A percentile compares a stretch with the other conserved stretches of the same genome.
phyloP scores from a whole-genome alignment of 2,888 invertebrate species.

The Nomada goodeniana region DNA sequence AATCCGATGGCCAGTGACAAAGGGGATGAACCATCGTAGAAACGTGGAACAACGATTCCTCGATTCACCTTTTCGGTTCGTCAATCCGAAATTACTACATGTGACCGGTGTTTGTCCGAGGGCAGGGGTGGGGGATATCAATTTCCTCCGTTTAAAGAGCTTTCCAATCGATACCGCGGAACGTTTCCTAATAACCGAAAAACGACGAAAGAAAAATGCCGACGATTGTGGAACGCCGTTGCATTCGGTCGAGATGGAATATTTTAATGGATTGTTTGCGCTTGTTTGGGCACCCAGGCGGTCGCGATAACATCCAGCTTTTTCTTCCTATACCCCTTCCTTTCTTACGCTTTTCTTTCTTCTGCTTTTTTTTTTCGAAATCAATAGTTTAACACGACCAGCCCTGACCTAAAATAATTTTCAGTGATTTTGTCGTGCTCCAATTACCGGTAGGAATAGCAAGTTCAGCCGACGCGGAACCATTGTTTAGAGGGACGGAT shows the following conservation, averaged over 20 bases:
- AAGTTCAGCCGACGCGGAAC: neutral
- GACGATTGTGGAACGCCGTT: neutral
- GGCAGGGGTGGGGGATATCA: neutral
- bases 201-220: neutral
- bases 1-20: neutral
- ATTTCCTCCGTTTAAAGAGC: neutral
- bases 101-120: neutral
- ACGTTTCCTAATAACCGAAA: constrained; percentile 15
- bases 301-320: constrained; percentile 12
- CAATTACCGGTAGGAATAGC: constrained; percentile 35
- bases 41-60: neutral
- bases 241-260: constrained; percentile 40
- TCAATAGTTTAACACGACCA: constrained; percentile 38
- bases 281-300: constrained; percentile 8
- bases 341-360: neutral
- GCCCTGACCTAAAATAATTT: constrained; percentile 51
- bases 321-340: neutral
- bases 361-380: constrained; percentile 18
- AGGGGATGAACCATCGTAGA: neutral
- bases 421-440: constrained; percentile 25
- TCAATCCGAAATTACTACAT: neutral
- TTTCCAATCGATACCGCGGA: constrained; percentile 24
- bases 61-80: neutral
- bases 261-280: constrained; percentile 41
- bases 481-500: constrained; percentile 6